phyloP scores from a whole-genome alignment of 2,113 vertebrate species.

The Perognathus longimembris region DNA sequence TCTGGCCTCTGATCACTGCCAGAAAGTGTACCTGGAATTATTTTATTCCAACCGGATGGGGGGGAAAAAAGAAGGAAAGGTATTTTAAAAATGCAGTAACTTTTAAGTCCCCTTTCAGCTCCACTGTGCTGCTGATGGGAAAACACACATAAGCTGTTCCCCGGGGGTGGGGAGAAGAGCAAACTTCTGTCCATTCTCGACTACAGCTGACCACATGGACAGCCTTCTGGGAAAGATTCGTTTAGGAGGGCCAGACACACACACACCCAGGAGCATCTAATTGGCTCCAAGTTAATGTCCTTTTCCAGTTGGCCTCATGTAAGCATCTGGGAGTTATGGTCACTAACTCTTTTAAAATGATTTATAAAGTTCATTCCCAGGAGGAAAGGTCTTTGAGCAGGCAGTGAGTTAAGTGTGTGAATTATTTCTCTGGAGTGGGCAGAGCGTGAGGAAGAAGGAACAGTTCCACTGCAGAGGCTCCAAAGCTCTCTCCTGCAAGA shows the following conservation, averaged over 20 bases:
- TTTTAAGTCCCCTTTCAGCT: neutral
- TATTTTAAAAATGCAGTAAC: neutral
- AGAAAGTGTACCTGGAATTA: neutral
- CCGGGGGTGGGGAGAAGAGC: neutral
- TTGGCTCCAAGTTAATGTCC: slow-evolving; percentile 60
- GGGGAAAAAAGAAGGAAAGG: neutral
- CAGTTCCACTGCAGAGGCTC: neutral
- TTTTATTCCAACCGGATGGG: neutral
- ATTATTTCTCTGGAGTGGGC: slow-evolving; percentile 30
- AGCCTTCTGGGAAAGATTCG: slow-evolving; percentile 36
- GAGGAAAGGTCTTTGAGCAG: slow-evolving; percentile 58
- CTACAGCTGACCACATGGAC: neutral
- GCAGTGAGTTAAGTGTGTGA: slow-evolving; percentile 18
- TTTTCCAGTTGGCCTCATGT: slow-evolving; percentile 59
- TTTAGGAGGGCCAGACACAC: slow-evolving; percentile 20
- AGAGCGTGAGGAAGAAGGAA: neutral
- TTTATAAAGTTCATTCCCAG: slow-evolving; percentile 67
- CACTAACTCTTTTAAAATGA: slow-evolving; percentile 60
- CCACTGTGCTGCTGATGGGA: neutral
- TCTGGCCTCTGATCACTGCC: neutral
- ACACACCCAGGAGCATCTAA: slow-evolving; percentile 36
- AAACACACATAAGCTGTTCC: neutral
- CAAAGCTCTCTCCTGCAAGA: neutral
- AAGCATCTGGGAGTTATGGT: slow-evolving; percentile 53
- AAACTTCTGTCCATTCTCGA: neutral